Evolutionary conservation across 2,888 invertebrate genomes (phyloP), one percentile per base, ranked within the genome.

Genomic region (Seladonia tumulorum): DNA sequence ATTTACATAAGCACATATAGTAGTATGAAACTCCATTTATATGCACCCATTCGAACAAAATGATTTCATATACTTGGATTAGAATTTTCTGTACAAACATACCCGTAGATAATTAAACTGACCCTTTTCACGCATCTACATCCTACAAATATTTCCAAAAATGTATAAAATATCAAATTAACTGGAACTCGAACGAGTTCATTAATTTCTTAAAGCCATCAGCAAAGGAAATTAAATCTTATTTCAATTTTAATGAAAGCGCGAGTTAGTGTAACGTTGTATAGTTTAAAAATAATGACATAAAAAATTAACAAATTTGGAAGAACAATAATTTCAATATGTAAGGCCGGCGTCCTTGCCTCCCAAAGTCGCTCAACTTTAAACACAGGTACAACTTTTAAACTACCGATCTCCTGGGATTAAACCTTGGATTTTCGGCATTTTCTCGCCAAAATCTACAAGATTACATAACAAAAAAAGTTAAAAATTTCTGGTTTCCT

Each of bases 1-100:
- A 75, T 35, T 75, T 18, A 42, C 42, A 71, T 71, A 45, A 71
- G 25, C 71, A 18, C 71, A 18, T 47, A 42, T n/a, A 60, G 25
- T 75, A 29, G 29, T 29, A 18, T 25, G 63, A 63, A 18, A 63
- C 29, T 63, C 63, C 29, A 63, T 63, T 63, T 63, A 63, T 63
- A 63, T 63, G 63, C 18, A 29, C 29, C 7, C 63, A 29, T 63
- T 63, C 63, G 63, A 35, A 18, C 29, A 29, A 18, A 16, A 8
- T 29, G 29, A 63, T 63, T 18, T 29, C 29, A 63, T 16, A 29
- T 29, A 63, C 29, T 29, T 63, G 16, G 63, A 63, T 63, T 29
- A 29, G 35, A 29, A 63, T n/a, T 57, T 1, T 57, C n/a, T 12
- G 10, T n/a, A 57, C n/a, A 57, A n/a, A 12, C 12, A 57, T 1